phyloP scores from a whole-genome alignment of 2,113 vertebrate species.

The Prionailurus bengalensis region DNA sequence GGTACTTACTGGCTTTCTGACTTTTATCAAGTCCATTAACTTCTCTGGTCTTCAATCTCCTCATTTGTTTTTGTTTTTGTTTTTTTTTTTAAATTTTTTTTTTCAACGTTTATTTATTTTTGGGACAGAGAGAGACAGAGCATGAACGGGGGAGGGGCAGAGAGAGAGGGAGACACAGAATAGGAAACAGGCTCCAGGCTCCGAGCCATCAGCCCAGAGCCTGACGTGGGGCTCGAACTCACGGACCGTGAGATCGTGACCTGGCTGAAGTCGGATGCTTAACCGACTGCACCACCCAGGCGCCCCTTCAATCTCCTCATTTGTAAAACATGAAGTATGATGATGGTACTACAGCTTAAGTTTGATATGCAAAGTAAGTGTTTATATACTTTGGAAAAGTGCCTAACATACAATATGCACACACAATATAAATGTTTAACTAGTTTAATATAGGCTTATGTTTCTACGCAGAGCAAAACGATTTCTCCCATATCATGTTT shows the following conservation, averaged over 20 bases:
- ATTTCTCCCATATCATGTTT: slow-evolving; percentile 14
- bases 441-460: not conserved
- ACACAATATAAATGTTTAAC: not conserved
- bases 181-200: too few relatives aligned
- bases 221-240: too few relatives aligned
- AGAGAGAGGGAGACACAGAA: too few relatives aligned
- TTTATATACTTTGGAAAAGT: slow-evolving; percentile 32
- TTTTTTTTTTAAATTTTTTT: too few relatives aligned
- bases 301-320: not conserved
- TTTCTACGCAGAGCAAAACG: slow-evolving; percentile 9
- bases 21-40: slow-evolving; percentile 20
- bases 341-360: not conserved
- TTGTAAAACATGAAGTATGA: not conserved
- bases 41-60: not conserved
- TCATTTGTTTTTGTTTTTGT: too few relatives aligned
- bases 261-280: too few relatives aligned
- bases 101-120: too few relatives aligned
- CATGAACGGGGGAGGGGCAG: too few relatives aligned
- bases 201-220: too few relatives aligned
- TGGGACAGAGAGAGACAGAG: too few relatives aligned
- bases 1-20: not conserved
- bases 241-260: too few relatives aligned
- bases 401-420: not conserved
- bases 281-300: too few relatives aligned
- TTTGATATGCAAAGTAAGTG: slow-evolving; percentile 10